A percentile compares a stretch with the other conserved stretches of the same genome.
Evolutionary conservation across 2,888 invertebrate species (phyloP).

Genomic region (Cancer borealis): DNA sequence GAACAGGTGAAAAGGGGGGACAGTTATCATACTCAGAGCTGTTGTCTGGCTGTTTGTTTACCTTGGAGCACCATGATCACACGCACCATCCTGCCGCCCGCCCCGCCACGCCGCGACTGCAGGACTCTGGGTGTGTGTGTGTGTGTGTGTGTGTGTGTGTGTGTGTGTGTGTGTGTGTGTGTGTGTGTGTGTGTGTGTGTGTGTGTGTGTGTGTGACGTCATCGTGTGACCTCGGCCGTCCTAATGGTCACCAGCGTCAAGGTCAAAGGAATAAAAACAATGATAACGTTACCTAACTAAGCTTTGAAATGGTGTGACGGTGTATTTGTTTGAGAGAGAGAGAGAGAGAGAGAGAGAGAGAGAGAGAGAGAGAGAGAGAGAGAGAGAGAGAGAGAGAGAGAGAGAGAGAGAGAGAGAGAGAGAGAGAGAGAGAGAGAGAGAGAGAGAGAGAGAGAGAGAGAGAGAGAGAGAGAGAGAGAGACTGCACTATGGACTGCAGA

Average conservation of each 20-base stretch:
- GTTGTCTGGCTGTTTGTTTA: background rate
- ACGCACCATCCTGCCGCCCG: slow-evolving; percentile 57
- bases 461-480: slow-evolving; percentile 45
- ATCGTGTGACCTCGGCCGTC: background rate
- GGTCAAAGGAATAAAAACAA: background rate
- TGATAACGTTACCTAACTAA: background rate
- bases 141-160: slow-evolving; percentile 30
- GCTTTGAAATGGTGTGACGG: background rate
- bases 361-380: slow-evolving; percentile 40
- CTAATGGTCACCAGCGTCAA: background rate
- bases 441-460: slow-evolving; percentile 45
- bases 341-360: background rate
- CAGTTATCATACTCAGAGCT: background rate
- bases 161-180: slow-evolving; percentile 4
- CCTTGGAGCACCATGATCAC: slow-evolving; percentile 56
- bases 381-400: slow-evolving; percentile 40
- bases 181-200: slow-evolving; percentile 46
- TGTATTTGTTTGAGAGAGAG: background rate
- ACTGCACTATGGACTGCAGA: background rate
- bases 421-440: background rate
- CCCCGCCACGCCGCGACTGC: slow-evolving; percentile 36
- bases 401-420: background rate
- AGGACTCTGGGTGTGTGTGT: background rate
- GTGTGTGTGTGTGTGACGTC: slow-evolving; percentile 41
- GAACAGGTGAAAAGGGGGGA: background rate